These are phyloP conservation scores for Shargacucullia verbasci DNA, from an alignment of 2,888 invertebrate genomes.

Conservation along the genomic window DNA sequence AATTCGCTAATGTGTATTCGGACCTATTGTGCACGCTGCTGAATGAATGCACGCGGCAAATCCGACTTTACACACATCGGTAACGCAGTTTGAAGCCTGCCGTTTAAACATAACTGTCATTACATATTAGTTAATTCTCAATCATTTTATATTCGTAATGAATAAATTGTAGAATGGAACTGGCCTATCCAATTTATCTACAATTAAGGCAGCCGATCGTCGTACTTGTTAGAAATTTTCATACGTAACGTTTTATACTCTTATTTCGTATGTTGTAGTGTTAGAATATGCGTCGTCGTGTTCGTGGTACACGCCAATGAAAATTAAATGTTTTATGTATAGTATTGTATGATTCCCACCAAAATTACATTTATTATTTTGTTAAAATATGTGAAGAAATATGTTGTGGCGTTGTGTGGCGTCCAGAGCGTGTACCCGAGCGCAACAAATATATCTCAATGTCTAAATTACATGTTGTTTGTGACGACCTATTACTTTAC, in stretches of 20 bases:
- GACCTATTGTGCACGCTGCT: constrained; percentile 10
- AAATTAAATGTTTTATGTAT: constrained; percentile 45
- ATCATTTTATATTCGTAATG: constrained; percentile 35
- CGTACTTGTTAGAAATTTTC: constrained; percentile 74
- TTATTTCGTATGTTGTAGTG: constrained; percentile 74
- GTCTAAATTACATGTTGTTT: constrained; percentile 63
- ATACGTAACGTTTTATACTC: constrained; percentile 79
- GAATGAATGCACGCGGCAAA: constrained; percentile 21
- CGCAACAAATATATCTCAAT: constrained; percentile 47
- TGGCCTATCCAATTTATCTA: constrained; percentile 60
- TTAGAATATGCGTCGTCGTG: constrained; percentile 64
- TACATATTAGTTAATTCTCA: constrained; percentile 32
- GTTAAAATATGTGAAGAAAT: constrained; percentile 29
- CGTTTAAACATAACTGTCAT: constrained; percentile 16
- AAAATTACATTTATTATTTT: constrained; percentile 54
- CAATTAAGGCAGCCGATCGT: constrained; percentile 53
- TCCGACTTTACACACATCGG: constrained; percentile 18
- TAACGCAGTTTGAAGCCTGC: constrained; percentile 14
- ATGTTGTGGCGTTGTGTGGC: constrained; percentile 39
- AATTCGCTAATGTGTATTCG: constrained; percentile 21
- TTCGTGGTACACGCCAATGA: constrained; percentile 56
- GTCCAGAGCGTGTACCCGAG: constrained; percentile 54
- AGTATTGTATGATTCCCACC: constrained; percentile 61
- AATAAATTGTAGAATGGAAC: constrained; percentile 45
- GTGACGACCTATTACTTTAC: constrained; percentile 66